A percentile compares a stretch with the other conserved stretches of the same genome.
Conservation (phyloP, 2,113 vertebrate species). For the Xiphophorus maculatus region DNA sequence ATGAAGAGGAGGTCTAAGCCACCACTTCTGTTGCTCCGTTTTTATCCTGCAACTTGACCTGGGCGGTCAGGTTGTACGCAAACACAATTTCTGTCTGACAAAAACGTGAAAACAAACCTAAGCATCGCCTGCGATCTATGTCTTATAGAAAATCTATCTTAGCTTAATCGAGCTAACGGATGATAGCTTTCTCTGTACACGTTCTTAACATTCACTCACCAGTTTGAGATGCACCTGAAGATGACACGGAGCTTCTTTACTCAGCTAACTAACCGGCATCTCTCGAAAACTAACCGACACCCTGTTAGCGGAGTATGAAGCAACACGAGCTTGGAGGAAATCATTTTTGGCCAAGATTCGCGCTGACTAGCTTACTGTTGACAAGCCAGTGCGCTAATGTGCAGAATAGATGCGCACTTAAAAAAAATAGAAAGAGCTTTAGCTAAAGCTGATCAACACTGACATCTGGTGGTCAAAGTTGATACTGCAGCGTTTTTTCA, state of each 20-base stretch:
- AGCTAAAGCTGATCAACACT: background rate
- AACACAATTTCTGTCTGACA: background rate
- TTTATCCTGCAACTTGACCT: background rate
- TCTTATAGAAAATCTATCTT: conserved; percentile 14
- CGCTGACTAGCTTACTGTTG: conserved; percentile 52
- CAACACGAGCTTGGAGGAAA: conserved; percentile 31
- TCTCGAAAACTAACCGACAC: conserved; percentile 15
- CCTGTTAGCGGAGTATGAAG: conserved; percentile 19
- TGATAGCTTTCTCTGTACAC: conserved; percentile 9
- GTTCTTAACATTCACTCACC: conserved; percentile 57
- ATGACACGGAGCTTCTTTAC: conserved; percentile 1
- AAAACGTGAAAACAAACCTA: background rate
- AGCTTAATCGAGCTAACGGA: conserved; percentile 34
- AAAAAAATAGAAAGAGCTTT: fast-evolving
- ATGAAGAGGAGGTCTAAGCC: background rate
- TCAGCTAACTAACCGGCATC: conserved; percentile 46
- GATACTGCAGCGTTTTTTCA: background rate
- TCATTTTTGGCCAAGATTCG: conserved; percentile 61
- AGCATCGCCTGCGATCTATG: background rate
- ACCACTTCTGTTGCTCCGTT: background rate
- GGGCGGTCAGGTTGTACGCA: too few relatives aligned
- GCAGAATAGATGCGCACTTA: conserved; percentile 43
- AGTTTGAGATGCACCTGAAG: conserved; percentile 22
- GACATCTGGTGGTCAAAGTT: conserved; percentile 17
- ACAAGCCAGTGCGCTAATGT: conserved; percentile 48